Evolutionary conservation across 2,888 invertebrate species (phyloP).

Genomic region (Leptopterna dolabrata): DNA sequence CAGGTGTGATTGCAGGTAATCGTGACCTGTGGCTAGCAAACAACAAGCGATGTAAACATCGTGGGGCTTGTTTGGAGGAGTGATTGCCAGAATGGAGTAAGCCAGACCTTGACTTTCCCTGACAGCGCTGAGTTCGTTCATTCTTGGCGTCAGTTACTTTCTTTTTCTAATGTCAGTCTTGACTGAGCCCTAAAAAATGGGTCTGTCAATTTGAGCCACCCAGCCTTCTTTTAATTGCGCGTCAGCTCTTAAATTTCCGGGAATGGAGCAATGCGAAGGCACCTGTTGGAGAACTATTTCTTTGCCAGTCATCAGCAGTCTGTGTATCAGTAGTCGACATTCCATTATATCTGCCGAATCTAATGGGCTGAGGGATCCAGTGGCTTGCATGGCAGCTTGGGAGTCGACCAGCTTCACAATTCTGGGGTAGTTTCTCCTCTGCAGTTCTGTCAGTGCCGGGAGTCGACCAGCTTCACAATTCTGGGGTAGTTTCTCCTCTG

Average conservation of each 20-base stretch:
- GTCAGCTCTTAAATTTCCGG: neutral
- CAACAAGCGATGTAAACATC: neutral
- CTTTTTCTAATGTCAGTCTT: neutral
- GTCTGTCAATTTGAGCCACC: neutral
- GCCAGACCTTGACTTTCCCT: no score
- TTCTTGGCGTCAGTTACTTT: neutral
- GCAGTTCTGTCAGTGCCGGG: no score
- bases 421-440: no score
- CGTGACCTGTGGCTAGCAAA: neutral
- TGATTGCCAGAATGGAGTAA: neutral
- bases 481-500: no score
- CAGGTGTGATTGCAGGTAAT: no score
- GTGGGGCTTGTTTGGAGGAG: neutral
- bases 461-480: no score
- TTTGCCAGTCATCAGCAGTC: neutral
- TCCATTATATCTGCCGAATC: neutral
- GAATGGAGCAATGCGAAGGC: neutral
- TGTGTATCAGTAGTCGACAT: neutral
- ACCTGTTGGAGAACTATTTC: no score
- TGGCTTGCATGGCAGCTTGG: no score
- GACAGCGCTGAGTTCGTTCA: neutral
- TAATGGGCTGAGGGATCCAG: neutral
- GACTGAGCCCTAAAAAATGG: neutral
- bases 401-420: no score
- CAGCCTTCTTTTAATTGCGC: neutral